Evolutionary conservation across 2,113 vertebrate species (phyloP).

Genomic region (Antennarius striatus): DNA sequence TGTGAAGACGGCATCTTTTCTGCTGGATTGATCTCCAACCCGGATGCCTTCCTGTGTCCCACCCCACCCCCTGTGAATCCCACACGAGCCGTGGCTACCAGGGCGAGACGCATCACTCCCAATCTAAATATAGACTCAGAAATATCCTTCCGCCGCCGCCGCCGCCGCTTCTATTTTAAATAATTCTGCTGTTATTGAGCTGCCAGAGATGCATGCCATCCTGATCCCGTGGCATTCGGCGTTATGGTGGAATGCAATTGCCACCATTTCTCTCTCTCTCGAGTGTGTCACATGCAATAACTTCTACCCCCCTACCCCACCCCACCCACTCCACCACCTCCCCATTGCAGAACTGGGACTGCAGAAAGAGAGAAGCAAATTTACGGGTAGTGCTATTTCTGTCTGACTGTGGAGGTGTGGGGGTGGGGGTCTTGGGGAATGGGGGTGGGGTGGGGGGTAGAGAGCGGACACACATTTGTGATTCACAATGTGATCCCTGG

Average conservation of each 20-base stretch:
- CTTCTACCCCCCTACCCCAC: too few species aligned
- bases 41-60: slow-evolving; percentile 55
- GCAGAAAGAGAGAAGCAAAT: slow-evolving; percentile 37
- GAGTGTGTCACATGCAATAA: slow-evolving; percentile 71
- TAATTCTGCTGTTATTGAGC: slow-evolving; percentile 71
- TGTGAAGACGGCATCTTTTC: slow-evolving; percentile 26
- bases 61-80: slow-evolving; percentile 17
- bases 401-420: slow-evolving; percentile 24
- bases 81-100: slow-evolving; percentile 49
- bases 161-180: slow-evolving; percentile 68
- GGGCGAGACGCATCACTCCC: slow-evolving; percentile 62
- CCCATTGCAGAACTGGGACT: slow-evolving; percentile 16
- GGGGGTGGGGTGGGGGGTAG: slow-evolving; percentile 25
- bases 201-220: slow-evolving; percentile 54
- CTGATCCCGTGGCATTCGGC: slow-evolving; percentile 42
- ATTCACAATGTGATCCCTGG: slow-evolving; percentile 57
- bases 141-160: slow-evolving; percentile 55
- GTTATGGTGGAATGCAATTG: slow-evolving; percentile 36
- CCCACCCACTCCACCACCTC: too few species aligned
- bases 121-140: slow-evolving; percentile 78
- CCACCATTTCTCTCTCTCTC: slow-evolving; percentile 20
- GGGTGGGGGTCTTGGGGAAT: too few species aligned
- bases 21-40: slow-evolving; percentile 54
- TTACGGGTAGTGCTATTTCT: slow-evolving; percentile 47
- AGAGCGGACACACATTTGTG: slow-evolving; percentile 46